Percentiles rank a stretch among this genome's conserved stretches.
Conservation (phyloP, 2,797 vertebrate species). For the Mus minutoides region DNA sequence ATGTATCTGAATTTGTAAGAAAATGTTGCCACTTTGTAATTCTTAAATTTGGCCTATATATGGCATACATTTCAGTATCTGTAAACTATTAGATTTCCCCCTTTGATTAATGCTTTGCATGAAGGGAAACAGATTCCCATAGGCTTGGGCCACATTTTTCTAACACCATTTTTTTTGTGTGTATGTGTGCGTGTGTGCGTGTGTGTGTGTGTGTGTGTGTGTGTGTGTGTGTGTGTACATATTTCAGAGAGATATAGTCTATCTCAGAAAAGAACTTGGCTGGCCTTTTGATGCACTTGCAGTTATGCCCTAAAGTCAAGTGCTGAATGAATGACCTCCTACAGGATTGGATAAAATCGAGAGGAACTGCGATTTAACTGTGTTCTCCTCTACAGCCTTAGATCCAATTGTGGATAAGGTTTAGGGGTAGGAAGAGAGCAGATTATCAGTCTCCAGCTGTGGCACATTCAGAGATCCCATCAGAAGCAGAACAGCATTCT, state of each 20-base stretch:
- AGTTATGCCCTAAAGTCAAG: neutral
- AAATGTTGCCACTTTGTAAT: conserved; percentile 25
- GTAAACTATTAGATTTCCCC: neutral
- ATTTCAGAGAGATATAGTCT: conserved; percentile 12
- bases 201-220: neutral
- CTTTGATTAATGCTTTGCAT: conserved; percentile 18
- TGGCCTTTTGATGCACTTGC: neutral
- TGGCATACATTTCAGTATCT: neutral
- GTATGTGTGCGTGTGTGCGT: neutral
- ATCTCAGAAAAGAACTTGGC: neutral
- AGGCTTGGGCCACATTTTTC: neutral
- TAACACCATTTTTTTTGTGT: neutral
- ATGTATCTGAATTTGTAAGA: neutral
- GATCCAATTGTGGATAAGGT: neutral
- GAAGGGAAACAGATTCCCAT: neutral
- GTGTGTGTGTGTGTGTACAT: neutral
- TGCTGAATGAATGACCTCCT: neutral
- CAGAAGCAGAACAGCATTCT: neutral
- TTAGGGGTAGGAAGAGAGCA: neutral
- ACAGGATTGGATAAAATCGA: neutral
- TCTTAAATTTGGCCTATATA: neutral
- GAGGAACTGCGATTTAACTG: neutral
- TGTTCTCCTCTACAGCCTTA: neutral
- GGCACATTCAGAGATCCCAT: neutral
- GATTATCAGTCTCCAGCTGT: neutral